Evolutionary conservation across 1,140 invertebrate species (phyloP), one percentile per base, ranked within the genome.

Genomic region (Leptopilina boulardi): DNA sequence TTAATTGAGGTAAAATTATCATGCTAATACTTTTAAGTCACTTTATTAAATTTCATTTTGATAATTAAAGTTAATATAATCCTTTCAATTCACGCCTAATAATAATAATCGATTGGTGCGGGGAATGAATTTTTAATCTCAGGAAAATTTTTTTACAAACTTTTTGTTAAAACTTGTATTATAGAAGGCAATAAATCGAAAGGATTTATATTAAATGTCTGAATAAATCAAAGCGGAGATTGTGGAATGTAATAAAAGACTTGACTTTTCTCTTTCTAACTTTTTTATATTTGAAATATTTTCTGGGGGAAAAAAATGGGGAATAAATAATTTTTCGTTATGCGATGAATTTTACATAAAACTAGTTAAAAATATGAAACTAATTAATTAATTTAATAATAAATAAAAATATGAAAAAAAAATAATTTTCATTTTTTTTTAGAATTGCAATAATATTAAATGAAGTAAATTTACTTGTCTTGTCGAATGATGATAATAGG

Each of bases 401-500:
- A n/a, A n/a, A n/a, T n/a, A n/a, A n/a, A n/a, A n/a, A n/a, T n/a
- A n/a, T n/a, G n/a, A n/a, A n/a, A n/a, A n/a, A n/a, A n/a, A n/a
- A n/a, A n/a, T n/a, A n/a, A n/a, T n/a, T n/a, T n/a, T n/a, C n/a
- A n/a, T n/a, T n/a, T n/a, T n/a, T n/a, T n/a, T n/a, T n/a, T n/a
- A n/a, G n/a, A n/a, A n/a, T n/a, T n/a, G n/a, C n/a, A n/a, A n/a
- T n/a, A n/a, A n/a, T n/a, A n/a, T 18, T 23, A 10, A 9, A 0
- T 19, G 30, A n/a, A n/a, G 4, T 0, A 38, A 38, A 82, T 84
- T 86, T 82, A 88, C 88, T 84, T 87, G 84, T 89, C 84, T 70
- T 74, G 80, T 74, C 42, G 81, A 83, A 89, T 82, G 76, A 78
- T 86, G 74, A 89, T 87, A 44, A 78, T 83, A 56, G 88, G 88